Evolutionary conservation across 37 sponge, comb jelly and placozoan species (phyloP).

Genomic region (Geodia barretti): DNA sequence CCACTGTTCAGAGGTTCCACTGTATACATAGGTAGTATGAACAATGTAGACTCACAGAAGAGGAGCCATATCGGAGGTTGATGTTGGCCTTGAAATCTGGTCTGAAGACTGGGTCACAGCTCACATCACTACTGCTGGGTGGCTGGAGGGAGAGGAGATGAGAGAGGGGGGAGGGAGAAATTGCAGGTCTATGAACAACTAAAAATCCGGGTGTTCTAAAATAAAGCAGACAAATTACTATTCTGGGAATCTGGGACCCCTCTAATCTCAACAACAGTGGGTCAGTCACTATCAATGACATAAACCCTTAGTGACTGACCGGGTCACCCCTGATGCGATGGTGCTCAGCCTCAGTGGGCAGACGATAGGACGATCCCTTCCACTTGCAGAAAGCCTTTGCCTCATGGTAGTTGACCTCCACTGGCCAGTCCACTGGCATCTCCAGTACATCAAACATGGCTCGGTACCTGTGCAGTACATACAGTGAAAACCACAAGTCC

Average conservation of each 20-base stretch:
- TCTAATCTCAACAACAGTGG: neutral
- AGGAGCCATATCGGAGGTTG: slow-evolving; percentile 82
- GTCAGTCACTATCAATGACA: too few species aligned
- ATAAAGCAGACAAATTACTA: neutral
- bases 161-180: neutral
- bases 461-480: slow-evolving; percentile 64
- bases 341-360: slow-evolving; percentile 92
- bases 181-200: neutral
- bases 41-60: slow-evolving; percentile 81
- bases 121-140: slow-evolving; percentile 1
- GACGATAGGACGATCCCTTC: slow-evolving; percentile 80
- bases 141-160: slow-evolving; percentile 22
- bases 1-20: too few species aligned
- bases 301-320: too few species aligned
- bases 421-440: slow-evolving; percentile 93
- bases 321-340: slow-evolving; percentile 72
- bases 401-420: slow-evolving; percentile 92
- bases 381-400: slow-evolving; percentile 92
- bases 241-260: too few species aligned
- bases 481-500: too few species aligned
- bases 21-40: too few species aligned
- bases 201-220: neutral
- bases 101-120: slow-evolving; percentile 62
- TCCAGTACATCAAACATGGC: slow-evolving; percentile 85
- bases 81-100: slow-evolving; percentile 52